Evolutionary conservation across 2,888 invertebrate species (phyloP).

Genomic region (Lydus trimaculatus): DNA sequence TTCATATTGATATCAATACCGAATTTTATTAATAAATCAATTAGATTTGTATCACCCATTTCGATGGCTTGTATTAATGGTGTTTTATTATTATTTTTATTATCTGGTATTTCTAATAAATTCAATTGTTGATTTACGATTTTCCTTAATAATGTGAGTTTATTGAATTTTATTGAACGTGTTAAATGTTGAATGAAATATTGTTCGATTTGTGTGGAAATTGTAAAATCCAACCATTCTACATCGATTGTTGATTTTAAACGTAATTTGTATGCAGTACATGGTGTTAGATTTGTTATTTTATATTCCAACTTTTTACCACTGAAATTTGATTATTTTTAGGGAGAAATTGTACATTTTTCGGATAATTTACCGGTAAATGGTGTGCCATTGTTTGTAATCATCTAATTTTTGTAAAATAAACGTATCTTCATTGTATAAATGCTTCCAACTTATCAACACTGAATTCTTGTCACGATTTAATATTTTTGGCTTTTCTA

Average conservation of each 20-base stretch:
- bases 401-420: not conserved
- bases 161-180: not conserved
- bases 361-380: not conserved
- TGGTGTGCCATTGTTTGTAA: not conserved
- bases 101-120: not conserved
- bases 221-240: not conserved
- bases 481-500: not conserved
- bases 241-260: not conserved
- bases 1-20: slow-evolving; percentile 61
- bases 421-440: not conserved
- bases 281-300: not conserved
- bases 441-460: not conserved
- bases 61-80: slow-evolving; percentile 57
- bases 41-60: slow-evolving; percentile 58
- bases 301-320: not conserved
- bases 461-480: not conserved
- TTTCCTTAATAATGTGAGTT: not conserved
- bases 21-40: slow-evolving; percentile 57
- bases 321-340: not conserved
- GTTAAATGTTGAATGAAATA: slow-evolving; percentile 4
- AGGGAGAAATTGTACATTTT: no score
- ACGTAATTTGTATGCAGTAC: not conserved
- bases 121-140: not conserved
- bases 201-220: not conserved
- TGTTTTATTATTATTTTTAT: not conserved